These are phyloP conservation scores for Nasonia oneida DNA, from an alignment of 2,888 invertebrate genomes.

Conservation along the genomic window DNA sequence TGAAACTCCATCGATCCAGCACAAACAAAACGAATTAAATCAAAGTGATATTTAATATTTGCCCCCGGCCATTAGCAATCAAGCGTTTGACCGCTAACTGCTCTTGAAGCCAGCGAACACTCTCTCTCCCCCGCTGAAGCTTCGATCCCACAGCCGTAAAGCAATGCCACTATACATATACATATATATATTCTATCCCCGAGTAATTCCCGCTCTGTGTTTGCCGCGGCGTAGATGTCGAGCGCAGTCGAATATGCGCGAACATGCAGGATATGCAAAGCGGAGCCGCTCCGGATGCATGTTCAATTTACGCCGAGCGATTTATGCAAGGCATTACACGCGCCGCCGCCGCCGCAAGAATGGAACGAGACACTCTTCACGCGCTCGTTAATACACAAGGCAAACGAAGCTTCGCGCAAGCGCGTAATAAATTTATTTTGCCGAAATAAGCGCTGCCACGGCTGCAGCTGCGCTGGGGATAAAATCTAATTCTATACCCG, in stretches of 20 bases:
- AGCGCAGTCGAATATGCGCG: constrained; percentile 26
- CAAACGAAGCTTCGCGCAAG: neutral
- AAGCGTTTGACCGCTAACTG: neutral
- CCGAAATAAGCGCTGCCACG: too few species aligned
- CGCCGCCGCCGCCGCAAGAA: neutral
- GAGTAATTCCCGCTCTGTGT: constrained; percentile 11
- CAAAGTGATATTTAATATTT: constrained; percentile 1
- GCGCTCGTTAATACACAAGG: neutral
- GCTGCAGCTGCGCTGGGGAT: too few species aligned
- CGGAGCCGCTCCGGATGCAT: neutral
- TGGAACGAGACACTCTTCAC: neutral
- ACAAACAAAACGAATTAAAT: neutral
- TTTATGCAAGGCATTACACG: constrained; percentile 8
- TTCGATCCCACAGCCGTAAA: neutral
- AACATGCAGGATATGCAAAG: constrained; percentile 38
- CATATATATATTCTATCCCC: neutral
- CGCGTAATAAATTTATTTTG: neutral
- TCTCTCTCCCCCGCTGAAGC: neutral
- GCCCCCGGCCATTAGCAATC: neutral
- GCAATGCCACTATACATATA: neutral
- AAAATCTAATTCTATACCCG: neutral
- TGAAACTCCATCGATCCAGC: too few species aligned
- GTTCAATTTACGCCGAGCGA: constrained; percentile 38
- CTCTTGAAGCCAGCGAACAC: neutral
- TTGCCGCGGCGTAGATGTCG: neutral